Conservation (phyloP, 2,797 vertebrate genomes). For the Acrossocheilus wenchowensis region DNA sequence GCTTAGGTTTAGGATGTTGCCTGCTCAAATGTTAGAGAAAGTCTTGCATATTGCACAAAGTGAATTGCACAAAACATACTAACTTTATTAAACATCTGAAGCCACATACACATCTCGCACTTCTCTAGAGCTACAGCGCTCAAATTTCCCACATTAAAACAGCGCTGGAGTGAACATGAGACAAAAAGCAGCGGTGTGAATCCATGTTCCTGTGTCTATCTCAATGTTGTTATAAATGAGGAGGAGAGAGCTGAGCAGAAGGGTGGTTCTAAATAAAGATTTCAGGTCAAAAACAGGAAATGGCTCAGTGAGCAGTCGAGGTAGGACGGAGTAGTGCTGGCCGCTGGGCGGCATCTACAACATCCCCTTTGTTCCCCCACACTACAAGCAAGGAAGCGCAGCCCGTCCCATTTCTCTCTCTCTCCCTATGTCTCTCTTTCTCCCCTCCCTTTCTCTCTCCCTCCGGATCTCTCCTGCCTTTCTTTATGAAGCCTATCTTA, state of each 20-base stretch:
- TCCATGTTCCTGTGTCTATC: constrained; percentile 66
- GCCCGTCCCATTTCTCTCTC: constrained; percentile 43
- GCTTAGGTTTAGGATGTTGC: constrained; percentile 39
- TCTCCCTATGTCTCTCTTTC: neutral
- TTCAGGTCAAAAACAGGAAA: constrained; percentile 99
- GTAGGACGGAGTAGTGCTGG: constrained; percentile 91
- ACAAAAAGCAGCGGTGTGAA: constrained; percentile 49
- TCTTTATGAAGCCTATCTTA: neutral
- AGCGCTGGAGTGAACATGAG: constrained; percentile 38
- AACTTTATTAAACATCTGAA: constrained; percentile 14
- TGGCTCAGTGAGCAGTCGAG: constrained; percentile 95
- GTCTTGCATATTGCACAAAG: constrained; percentile 9
- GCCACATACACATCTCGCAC: neutral
- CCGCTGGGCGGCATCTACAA: constrained; percentile 82
- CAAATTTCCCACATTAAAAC: constrained; percentile 37
- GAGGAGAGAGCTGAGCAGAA: constrained; percentile 76
- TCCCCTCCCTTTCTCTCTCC: constrained; percentile 21
- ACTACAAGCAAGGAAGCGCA: constrained; percentile 52
- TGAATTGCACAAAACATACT: neutral
- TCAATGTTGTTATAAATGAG: constrained; percentile 74
- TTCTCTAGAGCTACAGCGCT: constrained; percentile 21
- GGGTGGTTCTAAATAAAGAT: constrained; percentile 99
- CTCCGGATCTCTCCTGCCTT: constrained; percentile 12
- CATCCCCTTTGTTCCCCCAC: constrained; percentile 81
- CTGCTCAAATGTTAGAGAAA: constrained; percentile 36